phyloP scores from a whole-genome alignment of 2,888 invertebrate species.

The Uropetala carovei region DNA sequence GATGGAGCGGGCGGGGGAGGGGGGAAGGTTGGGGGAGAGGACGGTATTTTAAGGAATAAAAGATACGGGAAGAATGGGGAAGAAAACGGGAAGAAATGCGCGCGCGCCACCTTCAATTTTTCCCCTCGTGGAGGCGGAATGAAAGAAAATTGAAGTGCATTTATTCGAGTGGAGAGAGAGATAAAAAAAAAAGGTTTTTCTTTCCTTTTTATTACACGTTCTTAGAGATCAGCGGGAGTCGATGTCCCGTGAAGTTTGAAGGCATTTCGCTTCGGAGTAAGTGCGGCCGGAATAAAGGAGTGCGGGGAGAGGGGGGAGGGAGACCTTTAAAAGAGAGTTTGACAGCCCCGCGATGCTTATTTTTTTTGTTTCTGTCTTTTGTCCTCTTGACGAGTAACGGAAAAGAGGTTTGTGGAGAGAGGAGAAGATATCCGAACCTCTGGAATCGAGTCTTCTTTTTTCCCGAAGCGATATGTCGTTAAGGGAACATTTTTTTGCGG shows the following conservation, averaged over 20 bases:
- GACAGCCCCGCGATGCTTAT: too few relatives aligned
- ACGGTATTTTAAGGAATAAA: neutral
- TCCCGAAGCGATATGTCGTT: too few relatives aligned
- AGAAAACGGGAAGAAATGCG: neutral
- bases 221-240: neutral
- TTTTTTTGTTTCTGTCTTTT: too few relatives aligned
- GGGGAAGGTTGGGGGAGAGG: neutral
- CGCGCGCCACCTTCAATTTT: neutral
- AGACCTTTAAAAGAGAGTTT: too few relatives aligned
- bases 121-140: neutral
- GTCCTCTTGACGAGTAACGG: too few relatives aligned
- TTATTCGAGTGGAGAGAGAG: neutral
- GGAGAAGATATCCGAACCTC: too few relatives aligned
- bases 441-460: too few relatives aligned
- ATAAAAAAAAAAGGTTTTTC: neutral
- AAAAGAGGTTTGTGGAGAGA: too few relatives aligned
- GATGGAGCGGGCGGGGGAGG: neutral
- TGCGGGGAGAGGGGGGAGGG: too few relatives aligned
- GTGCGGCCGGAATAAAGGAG: too few relatives aligned
- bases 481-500: too few relatives aligned
- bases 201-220: neutral
- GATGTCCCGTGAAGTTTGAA: neutral
- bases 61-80: neutral
- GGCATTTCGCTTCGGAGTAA: neutral
- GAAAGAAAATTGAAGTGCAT: slow-evolving; percentile 21